A percentile compares a stretch with the other conserved stretches of the same genome.
Conservation (phyloP, 1,140 invertebrate species). For the Drosophila malerkotliana region DNA sequence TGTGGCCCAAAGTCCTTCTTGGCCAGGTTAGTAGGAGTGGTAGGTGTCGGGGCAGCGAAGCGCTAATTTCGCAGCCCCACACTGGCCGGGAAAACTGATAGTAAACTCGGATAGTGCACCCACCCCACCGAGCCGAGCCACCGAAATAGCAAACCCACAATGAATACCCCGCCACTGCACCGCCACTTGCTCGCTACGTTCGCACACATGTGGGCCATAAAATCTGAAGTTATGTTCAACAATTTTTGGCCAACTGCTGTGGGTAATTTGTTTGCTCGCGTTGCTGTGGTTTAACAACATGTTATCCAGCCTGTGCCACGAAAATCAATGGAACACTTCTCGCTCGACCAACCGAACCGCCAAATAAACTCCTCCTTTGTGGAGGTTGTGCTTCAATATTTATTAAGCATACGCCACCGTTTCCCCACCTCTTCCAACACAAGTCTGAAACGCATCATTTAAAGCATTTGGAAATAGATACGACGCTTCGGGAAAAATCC, state of each 20-base stretch:
- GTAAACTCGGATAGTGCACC: conserved; percentile 45
- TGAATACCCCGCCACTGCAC: conserved; percentile 19
- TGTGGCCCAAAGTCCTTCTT: conserved; percentile 14
- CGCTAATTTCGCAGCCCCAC: conserved; percentile 61
- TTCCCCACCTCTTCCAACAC: not conserved
- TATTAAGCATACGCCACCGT: conserved; percentile 61
- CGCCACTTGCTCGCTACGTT: conserved; percentile 13
- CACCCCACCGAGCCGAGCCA: conserved; percentile 7
- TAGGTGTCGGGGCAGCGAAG: conserved; percentile 24
- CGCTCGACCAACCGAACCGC: conserved; percentile 14
- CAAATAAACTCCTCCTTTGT: conserved; percentile 39
- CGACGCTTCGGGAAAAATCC: conserved; percentile 3
- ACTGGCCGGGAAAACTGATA: conserved; percentile 63
- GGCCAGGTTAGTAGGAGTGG: not conserved
- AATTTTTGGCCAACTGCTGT: conserved; percentile 70
- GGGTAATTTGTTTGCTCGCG: conserved; percentile 64
- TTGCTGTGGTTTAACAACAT: conserved; percentile 55
- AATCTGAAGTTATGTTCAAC: conserved; percentile 78
- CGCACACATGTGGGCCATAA: conserved; percentile 76
- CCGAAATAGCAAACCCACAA: conserved; percentile 17
- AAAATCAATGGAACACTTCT: conserved; percentile 63
- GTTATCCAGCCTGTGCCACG: conserved; percentile 33
- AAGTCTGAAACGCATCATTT: conserved; percentile 14
- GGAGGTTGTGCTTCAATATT: conserved; percentile 43
- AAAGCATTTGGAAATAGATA: conserved; percentile 11